Percentiles rank a stretch among this genome's conserved stretches.
phyloP scores from a whole-genome alignment of 1,140 invertebrate genomes.

The Holotrichia oblita region DNA sequence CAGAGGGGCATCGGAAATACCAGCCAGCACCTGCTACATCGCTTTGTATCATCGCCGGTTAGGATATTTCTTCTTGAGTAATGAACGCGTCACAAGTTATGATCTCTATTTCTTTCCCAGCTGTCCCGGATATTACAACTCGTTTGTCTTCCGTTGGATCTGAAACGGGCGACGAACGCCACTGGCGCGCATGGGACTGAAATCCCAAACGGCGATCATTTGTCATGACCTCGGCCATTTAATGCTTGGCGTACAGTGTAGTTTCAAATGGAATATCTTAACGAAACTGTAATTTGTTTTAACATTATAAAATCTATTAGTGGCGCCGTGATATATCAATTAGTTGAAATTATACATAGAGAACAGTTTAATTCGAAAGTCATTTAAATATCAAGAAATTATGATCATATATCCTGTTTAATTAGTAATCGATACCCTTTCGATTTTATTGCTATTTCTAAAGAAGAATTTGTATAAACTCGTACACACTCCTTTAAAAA shows the following conservation, averaged over 20 bases:
- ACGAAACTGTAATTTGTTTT: background rate
- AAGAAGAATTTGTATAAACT: too few relatives aligned
- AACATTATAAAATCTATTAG: too few relatives aligned
- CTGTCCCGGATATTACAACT: conserved; percentile 54
- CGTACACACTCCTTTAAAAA: too few relatives aligned
- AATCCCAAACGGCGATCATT: conserved; percentile 53
- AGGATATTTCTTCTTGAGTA: conserved; percentile 49
- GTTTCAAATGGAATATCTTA: background rate
- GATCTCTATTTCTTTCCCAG: conserved; percentile 55
- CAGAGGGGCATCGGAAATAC: background rate
- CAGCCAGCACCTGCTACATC: background rate
- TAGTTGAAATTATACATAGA: too few relatives aligned
- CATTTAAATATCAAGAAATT: too few relatives aligned
- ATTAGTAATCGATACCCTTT: too few relatives aligned
- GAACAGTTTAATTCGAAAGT: too few relatives aligned
- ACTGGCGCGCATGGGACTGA: conserved; percentile 43
- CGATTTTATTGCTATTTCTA: too few relatives aligned
- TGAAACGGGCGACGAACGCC: background rate
- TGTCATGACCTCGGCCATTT: conserved; percentile 47
- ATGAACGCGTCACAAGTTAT: conserved; percentile 58
- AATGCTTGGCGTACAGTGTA: background rate
- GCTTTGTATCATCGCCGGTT: background rate
- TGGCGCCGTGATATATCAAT: too few relatives aligned
- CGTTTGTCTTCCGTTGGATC: conserved; percentile 54
- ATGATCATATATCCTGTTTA: too few relatives aligned